A percentile compares a stretch with the other conserved stretches of the same genome.
These are phyloP conservation scores for Campoletis raptor DNA, from an alignment of 2,888 invertebrate species.

Conservation along the genomic window DNA sequence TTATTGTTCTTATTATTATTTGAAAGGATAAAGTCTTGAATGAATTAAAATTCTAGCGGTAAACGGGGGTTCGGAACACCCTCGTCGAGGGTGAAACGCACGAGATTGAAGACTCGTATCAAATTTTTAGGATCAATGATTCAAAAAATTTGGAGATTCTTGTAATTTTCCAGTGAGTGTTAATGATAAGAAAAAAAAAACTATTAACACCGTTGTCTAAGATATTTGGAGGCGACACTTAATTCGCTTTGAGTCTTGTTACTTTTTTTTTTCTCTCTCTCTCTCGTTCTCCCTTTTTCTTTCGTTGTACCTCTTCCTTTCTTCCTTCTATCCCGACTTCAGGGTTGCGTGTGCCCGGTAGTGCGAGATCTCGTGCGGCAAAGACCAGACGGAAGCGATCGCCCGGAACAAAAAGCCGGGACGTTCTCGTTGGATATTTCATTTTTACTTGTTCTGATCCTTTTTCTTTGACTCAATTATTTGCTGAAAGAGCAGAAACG, in stretches of 20 bases:
- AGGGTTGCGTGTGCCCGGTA: constrained; percentile 42
- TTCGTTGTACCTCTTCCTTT: not conserved
- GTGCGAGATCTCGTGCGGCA: constrained; percentile 34
- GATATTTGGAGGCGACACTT: not conserved
- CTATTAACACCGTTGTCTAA: not conserved
- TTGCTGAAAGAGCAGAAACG: not conserved
- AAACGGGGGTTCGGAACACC: not conserved
- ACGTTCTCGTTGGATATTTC: constrained; percentile 21
- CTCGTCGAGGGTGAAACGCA: not conserved
- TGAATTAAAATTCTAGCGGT: too few species aligned
- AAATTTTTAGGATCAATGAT: too few species aligned
- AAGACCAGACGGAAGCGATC: constrained; percentile 49
- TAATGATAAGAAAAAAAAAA: not conserved
- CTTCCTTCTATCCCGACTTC: not conserved
- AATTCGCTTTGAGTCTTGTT: not conserved
- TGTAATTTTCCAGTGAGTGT: not conserved
- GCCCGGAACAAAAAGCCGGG: constrained; percentile 41
- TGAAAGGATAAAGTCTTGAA: too few species aligned
- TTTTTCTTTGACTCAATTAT: constrained; percentile 2
- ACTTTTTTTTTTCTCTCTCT: not conserved
- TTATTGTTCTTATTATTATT: too few species aligned
- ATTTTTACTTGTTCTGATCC: constrained; percentile 17
- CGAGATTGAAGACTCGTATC: not conserved
- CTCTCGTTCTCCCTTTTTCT: not conserved
- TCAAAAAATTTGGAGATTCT: not conserved